phyloP scores from a whole-genome alignment of 37 sponge, comb jelly and placozoan species.

The Theonella swinhoei region DNA sequence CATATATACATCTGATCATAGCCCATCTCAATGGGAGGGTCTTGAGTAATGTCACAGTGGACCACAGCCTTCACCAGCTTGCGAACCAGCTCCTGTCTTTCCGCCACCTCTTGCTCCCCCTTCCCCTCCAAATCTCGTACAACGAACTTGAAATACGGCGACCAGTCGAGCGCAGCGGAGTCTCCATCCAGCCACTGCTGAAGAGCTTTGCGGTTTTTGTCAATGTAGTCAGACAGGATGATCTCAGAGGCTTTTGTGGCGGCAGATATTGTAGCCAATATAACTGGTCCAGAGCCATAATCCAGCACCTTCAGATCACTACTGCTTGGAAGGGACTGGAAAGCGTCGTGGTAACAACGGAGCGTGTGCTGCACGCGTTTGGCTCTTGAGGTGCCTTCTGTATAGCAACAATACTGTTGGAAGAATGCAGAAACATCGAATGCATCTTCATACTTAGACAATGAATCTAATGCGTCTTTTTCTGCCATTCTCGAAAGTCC shows the following conservation, averaged over 20 bases:
- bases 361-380: no score
- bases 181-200: slow-evolving; percentile 33
- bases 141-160: slow-evolving; percentile 29
- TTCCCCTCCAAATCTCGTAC: slow-evolving; percentile 44
- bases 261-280: slow-evolving; percentile 18
- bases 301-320: slow-evolving; percentile 24
- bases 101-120: slow-evolving; percentile 3
- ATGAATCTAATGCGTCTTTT: no score
- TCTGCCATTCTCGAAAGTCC: no score
- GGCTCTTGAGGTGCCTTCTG: no score
- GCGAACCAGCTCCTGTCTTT: slow-evolving; percentile 17
- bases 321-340: not conserved
- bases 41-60: slow-evolving; percentile 28
- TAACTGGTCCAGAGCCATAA: slow-evolving; percentile 35
- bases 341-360: not conserved
- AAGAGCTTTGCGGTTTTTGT: slow-evolving; percentile 4
- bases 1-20: slow-evolving; percentile 34
- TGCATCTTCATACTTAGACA: no score
- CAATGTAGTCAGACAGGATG: slow-evolving; percentile 43
- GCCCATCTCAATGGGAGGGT: slow-evolving; percentile 1
- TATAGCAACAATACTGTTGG: no score
- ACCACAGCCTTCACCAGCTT: slow-evolving; percentile 37
- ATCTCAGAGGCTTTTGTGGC: slow-evolving; percentile 32
- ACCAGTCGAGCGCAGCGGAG: slow-evolving; percentile 22
- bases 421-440: no score